Base-by-base conservation (phyloP, 2,797 vertebrate genomes). In the Pangasius macronema region DNA sequence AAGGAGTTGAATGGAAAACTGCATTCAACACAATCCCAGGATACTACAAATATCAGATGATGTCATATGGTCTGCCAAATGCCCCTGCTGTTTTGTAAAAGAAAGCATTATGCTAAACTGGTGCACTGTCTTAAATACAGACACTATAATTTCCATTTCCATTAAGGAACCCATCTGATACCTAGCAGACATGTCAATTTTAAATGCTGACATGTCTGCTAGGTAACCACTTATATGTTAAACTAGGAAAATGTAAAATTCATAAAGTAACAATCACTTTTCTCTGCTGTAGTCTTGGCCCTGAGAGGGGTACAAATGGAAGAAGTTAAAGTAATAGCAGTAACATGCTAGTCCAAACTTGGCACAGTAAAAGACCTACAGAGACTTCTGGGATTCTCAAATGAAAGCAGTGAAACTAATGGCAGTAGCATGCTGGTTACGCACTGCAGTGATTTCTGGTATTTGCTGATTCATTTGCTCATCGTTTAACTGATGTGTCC, bases 321-420 rank as follows among this genome's bases (percentile, higher is more conserved):
- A 20, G n/a, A 16, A 57, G 18, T 79, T 16, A 79, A 57, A 57
- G 18, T 79, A 33, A 55, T 79, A 55, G 51, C 51, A 57, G 30
- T 55, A 77, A 18, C n/a, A 77, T 53, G 75, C n/a, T 20, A 33
- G 75, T 77, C 49, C 27, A 77, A n/a, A 75, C 42, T 75, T 51
- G 24, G 42, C 72, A 51, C 72, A 87, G 84, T 75, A 85, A 81
- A 77, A 89, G 85, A 89, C 81, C 85, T 30, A 30, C 46, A 76
- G 73, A 76, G 73, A 18, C 24, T 30, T 53, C 46, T 53, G 73
- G 27, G 46, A 76, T 76, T 53, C 76, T 55, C 18, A 79, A 79
- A 79, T 79, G n/a, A 79, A 79, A 57, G n/a, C 51, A 36, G 76
- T 57, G 57, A 57, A 55, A 57, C 30, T 79, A 79, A 57, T 80